Evolutionary conservation across 1,140 invertebrate species (phyloP), one percentile per base, ranked within the genome.

Genomic region (Drosophila athabasca): DNA sequence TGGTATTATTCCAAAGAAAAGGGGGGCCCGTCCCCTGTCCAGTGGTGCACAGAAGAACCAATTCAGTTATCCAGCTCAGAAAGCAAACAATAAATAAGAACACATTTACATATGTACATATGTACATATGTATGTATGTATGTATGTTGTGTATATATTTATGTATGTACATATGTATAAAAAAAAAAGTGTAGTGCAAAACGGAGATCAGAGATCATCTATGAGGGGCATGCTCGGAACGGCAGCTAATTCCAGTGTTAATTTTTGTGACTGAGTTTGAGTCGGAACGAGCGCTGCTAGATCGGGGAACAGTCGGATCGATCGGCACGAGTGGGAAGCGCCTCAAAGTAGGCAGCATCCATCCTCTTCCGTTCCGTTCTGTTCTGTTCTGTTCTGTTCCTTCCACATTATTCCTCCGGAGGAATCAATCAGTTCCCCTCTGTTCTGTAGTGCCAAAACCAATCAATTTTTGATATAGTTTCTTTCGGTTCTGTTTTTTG

Each of bases 211-310:
- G 52, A 57, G 19, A 70, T 70, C 67, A 69, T 58, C 51, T 69
- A 53, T 26, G 17, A 7, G 11, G 31, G 39, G 66, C 60, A 75
- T 69, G 66, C 26, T 69, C 44, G 3, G 52, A 59, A 17, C 50
- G 55, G 61, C 55, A 53, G 17, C 19, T 39, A n/a, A 57, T 13
- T 8, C n/a, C 15, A 15, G 43, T 68, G 64, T 41, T 69, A 69
- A 69, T 68, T 68, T 43, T 11, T 43, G 62, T 68, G 66, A 69
- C 62, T 67, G 68, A 69, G 68, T 69, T 68, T 24, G 17, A 1
- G 17, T 55, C 9, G 55, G 55, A 49, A 44, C 53, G 39, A 15
- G 9, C 29, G 6, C 9, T 3, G 6, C 9, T 3, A 48, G 17
- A 44, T 8, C n/a, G 17, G 24, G 11, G 3, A 31, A 4, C n/a